phyloP scores from a whole-genome alignment of 1,140 invertebrate genomes.

The Hyposmocoma kahamanoa region DNA sequence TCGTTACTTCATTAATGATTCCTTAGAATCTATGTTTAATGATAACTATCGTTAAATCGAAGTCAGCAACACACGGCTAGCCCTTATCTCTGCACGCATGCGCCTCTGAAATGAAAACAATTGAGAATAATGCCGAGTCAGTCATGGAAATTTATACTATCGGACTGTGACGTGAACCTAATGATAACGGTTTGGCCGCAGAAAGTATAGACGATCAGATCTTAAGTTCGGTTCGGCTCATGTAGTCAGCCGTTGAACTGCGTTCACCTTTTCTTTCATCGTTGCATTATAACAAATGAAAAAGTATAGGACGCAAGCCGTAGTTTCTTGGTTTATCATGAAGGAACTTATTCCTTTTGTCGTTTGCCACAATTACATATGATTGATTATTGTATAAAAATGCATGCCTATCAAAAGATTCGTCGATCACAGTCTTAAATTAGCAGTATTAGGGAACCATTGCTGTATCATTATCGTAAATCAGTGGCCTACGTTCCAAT shows the following conservation, averaged over 20 bases:
- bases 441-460: conserved; percentile 32
- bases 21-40: conserved; percentile 13
- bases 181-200: background rate
- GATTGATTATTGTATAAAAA: too few species aligned
- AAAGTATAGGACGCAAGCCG: too few species aligned
- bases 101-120: conserved; percentile 69
- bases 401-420: background rate
- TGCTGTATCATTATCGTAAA: conserved; percentile 29
- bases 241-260: too few species aligned
- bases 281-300: too few species aligned
- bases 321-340: too few species aligned
- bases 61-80: conserved; percentile 69
- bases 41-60: conserved; percentile 15
- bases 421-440: conserved; percentile 3
- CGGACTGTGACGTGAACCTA: conserved; percentile 23
- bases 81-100: conserved; percentile 68
- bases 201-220: too few species aligned
- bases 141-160: conserved; percentile 66
- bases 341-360: too few species aligned
- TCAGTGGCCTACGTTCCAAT: conserved; percentile 49
- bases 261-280: too few species aligned
- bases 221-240: too few species aligned
- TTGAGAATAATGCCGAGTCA: conserved; percentile 67
- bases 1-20: conserved; percentile 31
- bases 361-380: too few species aligned